Percentiles rank a stretch among this genome's conserved stretches.
phyloP scores from a whole-genome alignment of 2,797 vertebrate genomes.

The Gallinago stenura region DNA sequence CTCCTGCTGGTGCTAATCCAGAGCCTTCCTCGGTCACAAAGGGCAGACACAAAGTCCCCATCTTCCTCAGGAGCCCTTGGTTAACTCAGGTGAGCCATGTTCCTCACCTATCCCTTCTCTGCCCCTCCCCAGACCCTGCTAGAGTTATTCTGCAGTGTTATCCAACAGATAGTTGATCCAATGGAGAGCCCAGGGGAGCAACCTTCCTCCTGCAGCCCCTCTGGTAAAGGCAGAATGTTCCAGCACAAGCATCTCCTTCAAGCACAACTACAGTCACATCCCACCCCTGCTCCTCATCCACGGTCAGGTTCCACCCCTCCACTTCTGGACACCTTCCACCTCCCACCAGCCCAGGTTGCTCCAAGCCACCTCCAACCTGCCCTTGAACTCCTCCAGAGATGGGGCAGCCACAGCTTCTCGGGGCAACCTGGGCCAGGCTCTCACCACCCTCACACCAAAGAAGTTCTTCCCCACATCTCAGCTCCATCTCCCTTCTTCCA shows the following conservation, averaged over 20 bases:
- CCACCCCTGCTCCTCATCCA: not conserved
- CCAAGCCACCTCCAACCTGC: not conserved
- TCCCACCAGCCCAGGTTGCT: not conserved
- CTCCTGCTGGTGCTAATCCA: not conserved
- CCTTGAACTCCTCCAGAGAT: not conserved
- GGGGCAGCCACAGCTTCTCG: not conserved
- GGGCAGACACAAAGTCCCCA: not conserved
- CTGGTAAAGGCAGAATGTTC: not conserved
- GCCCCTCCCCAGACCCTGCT: not conserved
- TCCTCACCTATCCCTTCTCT: not conserved
- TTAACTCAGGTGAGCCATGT: not conserved
- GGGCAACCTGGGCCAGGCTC: too few relatives aligned
- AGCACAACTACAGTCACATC: not conserved
- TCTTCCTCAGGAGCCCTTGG: not conserved
- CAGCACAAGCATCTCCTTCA: not conserved
- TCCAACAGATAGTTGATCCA: not conserved
- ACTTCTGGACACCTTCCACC: not conserved
- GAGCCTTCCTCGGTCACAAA: not conserved
- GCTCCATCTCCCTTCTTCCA: too few relatives aligned
- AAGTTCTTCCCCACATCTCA: too few relatives aligned
- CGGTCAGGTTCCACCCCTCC: not conserved
- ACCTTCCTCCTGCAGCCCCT: not conserved
- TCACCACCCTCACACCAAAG: too few relatives aligned
- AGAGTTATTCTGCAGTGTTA: not conserved
- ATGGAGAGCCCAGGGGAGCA: not conserved